Conservation (phyloP, 2,113 vertebrate genomes). For the Emydocephalus ijimae region DNA sequence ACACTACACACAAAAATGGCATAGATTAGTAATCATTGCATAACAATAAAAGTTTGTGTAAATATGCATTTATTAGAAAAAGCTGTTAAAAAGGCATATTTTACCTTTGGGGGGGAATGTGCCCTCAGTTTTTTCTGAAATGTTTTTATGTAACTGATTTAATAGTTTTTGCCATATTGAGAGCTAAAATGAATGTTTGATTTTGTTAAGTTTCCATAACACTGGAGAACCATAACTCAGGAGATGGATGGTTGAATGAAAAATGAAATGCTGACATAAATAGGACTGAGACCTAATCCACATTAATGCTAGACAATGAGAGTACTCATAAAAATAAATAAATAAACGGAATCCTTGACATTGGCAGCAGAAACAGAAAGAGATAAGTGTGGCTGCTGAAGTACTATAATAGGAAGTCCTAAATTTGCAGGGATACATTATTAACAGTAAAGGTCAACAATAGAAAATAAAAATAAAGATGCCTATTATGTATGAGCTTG, state of each 20-base stretch:
- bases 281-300: background rate
- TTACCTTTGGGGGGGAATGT: background rate
- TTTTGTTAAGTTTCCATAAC: background rate
- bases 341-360: background rate
- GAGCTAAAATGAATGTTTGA: background rate
- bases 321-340: background rate
- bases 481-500: background rate
- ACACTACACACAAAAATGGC: background rate
- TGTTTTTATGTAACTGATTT: background rate
- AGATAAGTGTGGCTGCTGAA: background rate
- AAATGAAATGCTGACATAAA: background rate
- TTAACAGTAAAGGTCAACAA: background rate
- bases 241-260: background rate
- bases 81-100: background rate
- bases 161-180: background rate
- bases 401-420: background rate
- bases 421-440: background rate
- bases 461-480: slow-evolving; percentile 2
- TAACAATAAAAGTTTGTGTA: background rate
- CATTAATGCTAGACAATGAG: background rate
- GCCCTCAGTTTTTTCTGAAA: background rate
- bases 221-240: background rate
- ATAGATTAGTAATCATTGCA: background rate
- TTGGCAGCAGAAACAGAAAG: rapidly evolving
- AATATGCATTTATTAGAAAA: background rate